A percentile compares a stretch with the other conserved stretches of the same genome.
Conservation (phyloP, 2,888 invertebrate genomes). For the Melangyna quadrimaculata region DNA sequence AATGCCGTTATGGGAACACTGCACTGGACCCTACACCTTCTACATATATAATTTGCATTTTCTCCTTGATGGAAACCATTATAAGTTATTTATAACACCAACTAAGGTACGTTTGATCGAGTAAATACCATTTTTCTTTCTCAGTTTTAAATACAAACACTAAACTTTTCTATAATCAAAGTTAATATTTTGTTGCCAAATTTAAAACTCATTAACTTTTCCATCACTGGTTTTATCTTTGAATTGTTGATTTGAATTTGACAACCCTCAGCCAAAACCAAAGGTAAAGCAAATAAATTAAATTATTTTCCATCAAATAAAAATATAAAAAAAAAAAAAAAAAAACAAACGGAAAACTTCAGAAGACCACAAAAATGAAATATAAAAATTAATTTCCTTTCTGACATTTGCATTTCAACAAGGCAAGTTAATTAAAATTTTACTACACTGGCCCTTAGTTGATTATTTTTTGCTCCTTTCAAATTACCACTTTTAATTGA, state of each 20-base stretch:
- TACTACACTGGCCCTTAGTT: not conserved
- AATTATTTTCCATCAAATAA: not conserved
- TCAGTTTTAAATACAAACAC: not conserved
- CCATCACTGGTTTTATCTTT: not conserved
- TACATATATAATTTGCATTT: too few species aligned
- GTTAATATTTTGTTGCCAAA: not conserved
- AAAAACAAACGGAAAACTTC: not conserved
- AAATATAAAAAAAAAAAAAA: not conserved
- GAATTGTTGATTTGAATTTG: not conserved
- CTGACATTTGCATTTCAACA: not conserved
- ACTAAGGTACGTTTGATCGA: not conserved
- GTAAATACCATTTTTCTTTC: not conserved
- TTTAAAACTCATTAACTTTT: not conserved
- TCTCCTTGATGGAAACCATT: not conserved
- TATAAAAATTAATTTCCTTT: not conserved
- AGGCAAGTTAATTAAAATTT: conserved; percentile 12
- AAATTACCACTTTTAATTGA: not conserved
- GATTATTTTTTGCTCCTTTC: not conserved
- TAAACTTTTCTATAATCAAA: not conserved
- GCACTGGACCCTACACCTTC: too few species aligned
- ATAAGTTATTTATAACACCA: too few species aligned
- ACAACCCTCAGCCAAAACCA: not conserved
- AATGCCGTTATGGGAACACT: too few species aligned
- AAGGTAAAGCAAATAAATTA: conserved; percentile 11
- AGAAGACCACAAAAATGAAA: not conserved